phyloP scores from a whole-genome alignment of 2,113 vertebrate genomes.

The Rhipidura dahli region DNA sequence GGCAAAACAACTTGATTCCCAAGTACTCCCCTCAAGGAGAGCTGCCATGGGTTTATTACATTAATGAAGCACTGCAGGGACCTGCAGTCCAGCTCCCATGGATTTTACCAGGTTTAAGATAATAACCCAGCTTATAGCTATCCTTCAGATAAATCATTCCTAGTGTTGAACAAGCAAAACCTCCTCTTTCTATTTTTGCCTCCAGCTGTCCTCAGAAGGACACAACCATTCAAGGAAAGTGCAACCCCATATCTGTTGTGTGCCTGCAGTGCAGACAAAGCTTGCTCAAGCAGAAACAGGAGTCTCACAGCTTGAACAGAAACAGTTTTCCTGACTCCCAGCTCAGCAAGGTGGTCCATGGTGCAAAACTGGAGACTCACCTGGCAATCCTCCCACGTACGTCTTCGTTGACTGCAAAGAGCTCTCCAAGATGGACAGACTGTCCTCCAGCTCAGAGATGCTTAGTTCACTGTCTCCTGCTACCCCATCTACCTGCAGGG shows the following conservation, averaged over 20 bases:
- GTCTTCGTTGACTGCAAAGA: conserved; percentile 73
- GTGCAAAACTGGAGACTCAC: conserved; percentile 59
- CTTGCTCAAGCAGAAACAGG: background rate
- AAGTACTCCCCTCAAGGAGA: background rate
- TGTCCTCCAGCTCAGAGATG: conserved; percentile 52
- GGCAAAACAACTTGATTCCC: background rate
- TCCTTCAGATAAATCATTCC: background rate
- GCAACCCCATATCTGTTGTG: background rate
- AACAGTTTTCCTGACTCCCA: background rate
- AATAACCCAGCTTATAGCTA: background rate
- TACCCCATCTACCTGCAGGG: conserved; percentile 79
- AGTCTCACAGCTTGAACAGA: background rate
- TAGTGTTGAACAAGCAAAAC: background rate
- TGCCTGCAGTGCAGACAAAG: background rate
- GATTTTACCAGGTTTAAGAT: background rate
- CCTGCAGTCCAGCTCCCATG: background rate
- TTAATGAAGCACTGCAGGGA: background rate
- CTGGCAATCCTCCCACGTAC: conserved; percentile 90
- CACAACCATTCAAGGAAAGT: background rate
- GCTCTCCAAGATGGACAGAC: conserved; percentile 53
- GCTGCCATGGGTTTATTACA: background rate
- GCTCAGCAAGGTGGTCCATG: background rate
- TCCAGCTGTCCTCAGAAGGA: background rate
- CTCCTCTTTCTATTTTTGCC: background rate
- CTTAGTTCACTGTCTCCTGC: conserved; percentile 72